These are phyloP conservation scores for Tangachromis dhanisi DNA, from an alignment of 2,113 vertebrate genomes.

Conservation along the genomic window DNA sequence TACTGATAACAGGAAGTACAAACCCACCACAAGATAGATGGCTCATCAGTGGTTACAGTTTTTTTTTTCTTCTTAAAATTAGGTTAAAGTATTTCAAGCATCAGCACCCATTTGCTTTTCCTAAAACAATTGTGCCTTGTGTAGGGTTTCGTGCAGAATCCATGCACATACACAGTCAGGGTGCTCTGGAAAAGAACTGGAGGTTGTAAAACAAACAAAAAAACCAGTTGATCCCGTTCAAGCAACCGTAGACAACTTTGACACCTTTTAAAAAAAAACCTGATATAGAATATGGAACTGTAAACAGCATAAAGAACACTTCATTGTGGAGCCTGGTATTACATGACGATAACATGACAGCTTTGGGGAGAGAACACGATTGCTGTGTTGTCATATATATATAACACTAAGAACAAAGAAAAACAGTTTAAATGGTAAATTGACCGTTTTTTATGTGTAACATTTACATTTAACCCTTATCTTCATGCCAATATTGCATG, in stretches of 20 bases:
- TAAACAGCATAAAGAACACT: background rate
- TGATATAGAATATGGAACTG: background rate
- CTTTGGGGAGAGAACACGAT: background rate
- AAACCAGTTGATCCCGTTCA: fast-evolving
- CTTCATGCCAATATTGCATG: background rate
- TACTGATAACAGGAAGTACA: background rate
- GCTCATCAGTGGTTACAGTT: background rate
- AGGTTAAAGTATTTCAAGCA: background rate
- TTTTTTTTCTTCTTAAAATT: background rate
- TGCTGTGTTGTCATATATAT: background rate
- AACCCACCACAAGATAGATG: background rate
- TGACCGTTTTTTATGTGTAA: background rate
- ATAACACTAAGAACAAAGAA: background rate
- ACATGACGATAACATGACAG: background rate
- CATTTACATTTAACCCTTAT: background rate
- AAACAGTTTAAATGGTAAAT: background rate
- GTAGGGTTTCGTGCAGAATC: background rate
- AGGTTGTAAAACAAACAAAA: background rate
- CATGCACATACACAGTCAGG: background rate
- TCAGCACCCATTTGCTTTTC: background rate
- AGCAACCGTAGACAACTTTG: background rate
- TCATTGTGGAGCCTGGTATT: background rate
- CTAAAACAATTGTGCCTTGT: background rate
- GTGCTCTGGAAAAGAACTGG: background rate
- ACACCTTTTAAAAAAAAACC: background rate